Percentiles rank a stretch among this genome's conserved stretches.
phyloP scores from a whole-genome alignment of 2,797 vertebrate genomes.

The Rhinella marina region DNA sequence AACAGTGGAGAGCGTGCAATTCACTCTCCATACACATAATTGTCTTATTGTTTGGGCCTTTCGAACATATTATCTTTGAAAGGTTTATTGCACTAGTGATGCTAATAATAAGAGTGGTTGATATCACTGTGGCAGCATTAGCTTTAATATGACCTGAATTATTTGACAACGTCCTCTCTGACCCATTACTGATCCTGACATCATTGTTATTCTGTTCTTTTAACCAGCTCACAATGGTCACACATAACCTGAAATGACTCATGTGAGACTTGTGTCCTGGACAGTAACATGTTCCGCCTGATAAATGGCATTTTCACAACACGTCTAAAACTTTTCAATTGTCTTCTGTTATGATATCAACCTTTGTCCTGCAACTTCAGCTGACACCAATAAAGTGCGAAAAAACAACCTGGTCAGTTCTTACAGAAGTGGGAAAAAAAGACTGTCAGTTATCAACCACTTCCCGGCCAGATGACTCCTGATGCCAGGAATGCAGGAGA shows the following conservation, averaged over 20 bases:
- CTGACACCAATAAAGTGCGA: conserved; percentile 6
- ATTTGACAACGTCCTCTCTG: background rate
- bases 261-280: background rate
- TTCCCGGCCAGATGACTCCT: background rate
- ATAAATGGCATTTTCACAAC: conserved; percentile 2
- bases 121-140: background rate
- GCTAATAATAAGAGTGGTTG: background rate
- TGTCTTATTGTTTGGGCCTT: too few species aligned
- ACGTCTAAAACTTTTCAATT: conserved; percentile 10
- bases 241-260: conserved; percentile 25
- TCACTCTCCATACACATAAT: too few species aligned
- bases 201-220: background rate
- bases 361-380: conserved; percentile 17
- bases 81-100: too few species aligned
- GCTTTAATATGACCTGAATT: background rate
- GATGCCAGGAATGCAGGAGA: background rate
- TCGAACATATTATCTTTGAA: too few species aligned
- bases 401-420: background rate
- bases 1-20: too few species aligned
- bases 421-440: background rate
- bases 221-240: background rate
- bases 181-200: background rate
- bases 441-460: background rate
- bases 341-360: background rate
- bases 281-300: background rate